These are phyloP conservation scores for Camponotus floridanus DNA, from an alignment of 1,140 invertebrate species.

Conservation along the genomic window DNA sequence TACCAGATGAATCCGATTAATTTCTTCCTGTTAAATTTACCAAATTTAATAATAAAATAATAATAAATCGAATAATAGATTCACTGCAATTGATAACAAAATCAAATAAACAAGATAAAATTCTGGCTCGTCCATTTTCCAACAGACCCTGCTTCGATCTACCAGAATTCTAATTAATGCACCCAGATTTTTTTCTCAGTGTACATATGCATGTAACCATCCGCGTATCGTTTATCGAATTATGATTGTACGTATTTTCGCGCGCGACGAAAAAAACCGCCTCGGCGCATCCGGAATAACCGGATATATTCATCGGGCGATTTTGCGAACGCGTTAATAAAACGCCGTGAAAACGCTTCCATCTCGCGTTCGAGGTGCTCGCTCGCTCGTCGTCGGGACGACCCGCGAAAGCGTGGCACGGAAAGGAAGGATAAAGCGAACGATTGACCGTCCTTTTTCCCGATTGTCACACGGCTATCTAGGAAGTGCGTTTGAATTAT, in stretches of 20 bases:
- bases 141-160: too few species aligned
- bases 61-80: too few species aligned
- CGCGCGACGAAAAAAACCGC: not conserved
- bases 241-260: constrained; percentile 39
- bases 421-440: constrained; percentile 49
- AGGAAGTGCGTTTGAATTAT: constrained; percentile 61
- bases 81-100: too few species aligned
- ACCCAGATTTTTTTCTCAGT: too few species aligned
- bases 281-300: not conserved
- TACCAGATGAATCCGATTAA: too few species aligned
- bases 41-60: too few species aligned
- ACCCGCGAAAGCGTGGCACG: constrained; percentile 8
- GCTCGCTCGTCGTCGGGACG: constrained; percentile 10
- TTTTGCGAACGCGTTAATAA: constrained; percentile 16
- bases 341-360: constrained; percentile 27
- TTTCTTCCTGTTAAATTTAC: too few species aligned
- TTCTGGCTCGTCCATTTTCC: too few species aligned
- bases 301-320: constrained; percentile 52
- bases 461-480: constrained; percentile 59
- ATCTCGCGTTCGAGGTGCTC: not conserved
- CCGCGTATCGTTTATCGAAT: constrained; percentile 70
- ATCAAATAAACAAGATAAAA: too few species aligned
- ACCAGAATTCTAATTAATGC: too few species aligned
- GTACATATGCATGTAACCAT: constrained; percentile 56
- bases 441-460: constrained; percentile 59